Evolutionary conservation across 2,888 invertebrate species (phyloP).

Genomic region (Argynnis bischoffii): DNA sequence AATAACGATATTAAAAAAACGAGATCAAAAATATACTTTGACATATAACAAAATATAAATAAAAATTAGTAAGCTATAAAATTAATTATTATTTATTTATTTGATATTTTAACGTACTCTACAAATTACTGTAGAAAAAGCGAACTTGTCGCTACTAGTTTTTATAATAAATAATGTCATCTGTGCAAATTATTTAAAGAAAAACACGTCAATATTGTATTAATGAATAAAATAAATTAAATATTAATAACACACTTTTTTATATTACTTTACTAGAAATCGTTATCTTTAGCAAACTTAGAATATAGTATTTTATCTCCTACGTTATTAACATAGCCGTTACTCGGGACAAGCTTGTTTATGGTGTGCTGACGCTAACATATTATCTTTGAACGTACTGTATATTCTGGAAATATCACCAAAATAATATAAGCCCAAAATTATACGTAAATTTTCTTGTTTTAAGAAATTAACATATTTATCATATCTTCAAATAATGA

Average conservation of each 20-base stretch:
- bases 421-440: background rate
- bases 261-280: background rate
- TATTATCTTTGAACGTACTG: constrained; percentile 12
- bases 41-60: no score
- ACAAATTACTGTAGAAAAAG: no score
- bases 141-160: no score
- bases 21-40: no score
- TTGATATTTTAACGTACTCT: no score
- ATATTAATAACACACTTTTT: constrained; percentile 3
- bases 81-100: no score
- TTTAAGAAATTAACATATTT: background rate
- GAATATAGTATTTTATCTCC: constrained; percentile 19
- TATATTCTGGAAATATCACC: constrained; percentile 10
- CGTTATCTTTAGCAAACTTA: constrained; percentile 18
- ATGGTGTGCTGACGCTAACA: constrained; percentile 22
- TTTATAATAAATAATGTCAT: no score
- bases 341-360: constrained; percentile 22
- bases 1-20: no score
- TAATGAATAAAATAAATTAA: background rate
- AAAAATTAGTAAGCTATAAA: no score
- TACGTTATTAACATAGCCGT: constrained; percentile 25
- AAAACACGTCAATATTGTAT: no score
- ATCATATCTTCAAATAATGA: no score
- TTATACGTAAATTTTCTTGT: background rate
- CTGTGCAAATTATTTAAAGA: no score